Conservation (phyloP, 2,888 invertebrate genomes). For the Dione juno region DNA sequence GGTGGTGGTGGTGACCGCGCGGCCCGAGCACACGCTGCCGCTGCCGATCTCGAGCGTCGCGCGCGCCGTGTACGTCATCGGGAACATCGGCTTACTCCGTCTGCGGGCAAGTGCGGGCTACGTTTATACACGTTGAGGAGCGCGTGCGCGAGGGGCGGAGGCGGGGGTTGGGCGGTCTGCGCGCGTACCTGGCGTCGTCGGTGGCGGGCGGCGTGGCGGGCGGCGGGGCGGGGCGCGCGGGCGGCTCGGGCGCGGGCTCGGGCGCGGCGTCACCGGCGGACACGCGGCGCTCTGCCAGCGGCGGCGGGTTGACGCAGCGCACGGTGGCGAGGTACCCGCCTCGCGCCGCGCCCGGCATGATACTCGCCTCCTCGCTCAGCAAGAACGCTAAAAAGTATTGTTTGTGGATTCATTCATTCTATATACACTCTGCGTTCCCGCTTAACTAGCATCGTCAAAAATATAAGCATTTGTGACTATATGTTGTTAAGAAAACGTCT, state of each 20-base stretch:
- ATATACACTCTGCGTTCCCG: no score
- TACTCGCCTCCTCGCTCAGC: slow-evolving; percentile 69
- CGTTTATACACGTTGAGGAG: no score
- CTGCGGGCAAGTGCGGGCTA: slow-evolving; percentile 58
- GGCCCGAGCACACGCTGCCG: slow-evolving; percentile 78
- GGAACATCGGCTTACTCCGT: slow-evolving; percentile 76
- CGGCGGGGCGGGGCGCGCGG: not conserved
- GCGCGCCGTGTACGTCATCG: slow-evolving; percentile 81
- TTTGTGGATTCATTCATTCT: no score
- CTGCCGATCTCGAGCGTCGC: slow-evolving; percentile 81
- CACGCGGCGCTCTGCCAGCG: slow-evolving; percentile 77
- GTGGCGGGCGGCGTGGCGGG: not conserved
- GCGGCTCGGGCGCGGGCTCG: slow-evolving; percentile 37
- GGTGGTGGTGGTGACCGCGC: slow-evolving; percentile 81
- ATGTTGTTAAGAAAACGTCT: no score
- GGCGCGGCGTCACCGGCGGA: slow-evolving; percentile 74
- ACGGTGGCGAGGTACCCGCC: slow-evolving; percentile 79
- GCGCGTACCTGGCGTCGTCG: not conserved
- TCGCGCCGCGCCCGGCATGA: slow-evolving; percentile 42
- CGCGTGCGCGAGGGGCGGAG: not conserved
- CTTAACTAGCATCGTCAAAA: no score
- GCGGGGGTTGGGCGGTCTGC: no score
- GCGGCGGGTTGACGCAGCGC: slow-evolving; percentile 79
- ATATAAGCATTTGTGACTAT: no score
- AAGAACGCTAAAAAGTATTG: slow-evolving; percentile 66